Percentiles rank a stretch among this genome's conserved stretches.
These are phyloP conservation scores for Homalodisca vitripennis DNA, from an alignment of 1,140 invertebrate genomes.

Conservation along the genomic window DNA sequence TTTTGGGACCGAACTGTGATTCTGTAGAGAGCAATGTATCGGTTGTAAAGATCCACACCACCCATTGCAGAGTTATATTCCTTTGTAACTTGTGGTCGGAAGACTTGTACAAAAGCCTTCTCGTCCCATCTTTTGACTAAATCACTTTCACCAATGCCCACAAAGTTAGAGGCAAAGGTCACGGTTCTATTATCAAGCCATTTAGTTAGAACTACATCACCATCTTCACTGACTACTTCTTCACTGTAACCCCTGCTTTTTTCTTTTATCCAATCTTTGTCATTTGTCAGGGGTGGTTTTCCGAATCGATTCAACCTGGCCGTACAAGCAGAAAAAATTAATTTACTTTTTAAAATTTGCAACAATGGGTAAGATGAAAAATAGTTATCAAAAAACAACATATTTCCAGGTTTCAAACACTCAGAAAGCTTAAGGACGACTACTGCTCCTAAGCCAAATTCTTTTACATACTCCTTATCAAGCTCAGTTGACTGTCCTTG, in stretches of 20 bases:
- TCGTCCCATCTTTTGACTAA: slow-evolving; percentile 42
- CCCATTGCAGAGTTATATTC: slow-evolving; percentile 49
- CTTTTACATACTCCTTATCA: slow-evolving; percentile 30
- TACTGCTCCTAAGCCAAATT: slow-evolving; percentile 38
- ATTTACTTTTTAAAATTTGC: no score
- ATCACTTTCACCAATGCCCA: slow-evolving; percentile 32
- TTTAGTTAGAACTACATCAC: no score
- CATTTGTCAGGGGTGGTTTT: slow-evolving; percentile 16
- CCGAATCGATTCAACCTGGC: slow-evolving; percentile 31
- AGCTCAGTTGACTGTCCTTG: slow-evolving; percentile 43
- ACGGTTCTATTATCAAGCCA: no score
- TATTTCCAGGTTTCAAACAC: no score
- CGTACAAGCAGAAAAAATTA: no score
- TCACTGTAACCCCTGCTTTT: slow-evolving; percentile 33
- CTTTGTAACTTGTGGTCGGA: slow-evolving; percentile 45
- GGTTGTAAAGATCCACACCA: slow-evolving; percentile 45
- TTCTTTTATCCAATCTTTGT: slow-evolving; percentile 27
- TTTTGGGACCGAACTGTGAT: slow-evolving; percentile 43
- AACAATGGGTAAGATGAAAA: background rate
- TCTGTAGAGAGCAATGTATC: slow-evolving; percentile 39
- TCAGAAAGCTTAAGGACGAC: slow-evolving; percentile 40
- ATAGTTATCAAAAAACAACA: no score
- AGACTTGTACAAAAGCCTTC: slow-evolving; percentile 44
- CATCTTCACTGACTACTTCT: no score
- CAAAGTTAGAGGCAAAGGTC: slow-evolving; percentile 37